A percentile compares a stretch with the other conserved stretches of the same genome.
phyloP scores from a whole-genome alignment of 2,797 vertebrate species.

The Betta splendens region DNA sequence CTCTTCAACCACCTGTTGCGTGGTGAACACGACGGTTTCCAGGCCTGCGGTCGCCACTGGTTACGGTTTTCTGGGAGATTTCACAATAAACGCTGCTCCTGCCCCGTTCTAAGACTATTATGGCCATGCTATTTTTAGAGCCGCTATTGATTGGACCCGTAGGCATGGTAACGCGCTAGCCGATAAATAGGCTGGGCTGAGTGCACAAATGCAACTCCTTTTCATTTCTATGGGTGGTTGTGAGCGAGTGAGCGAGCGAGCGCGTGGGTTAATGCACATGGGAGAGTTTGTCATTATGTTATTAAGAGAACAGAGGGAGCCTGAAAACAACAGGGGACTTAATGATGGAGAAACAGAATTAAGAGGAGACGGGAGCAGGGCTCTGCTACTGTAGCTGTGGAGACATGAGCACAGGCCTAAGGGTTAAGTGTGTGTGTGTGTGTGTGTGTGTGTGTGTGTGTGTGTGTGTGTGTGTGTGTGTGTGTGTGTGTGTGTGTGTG shows the following conservation, averaged over 20 bases:
- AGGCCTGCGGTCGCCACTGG: conserved; percentile 21
- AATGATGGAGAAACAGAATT: not conserved
- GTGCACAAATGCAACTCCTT: conserved; percentile 29
- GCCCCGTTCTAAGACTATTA: conserved; percentile 64
- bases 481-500: conserved; percentile 10
- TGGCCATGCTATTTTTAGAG: conserved; percentile 73
- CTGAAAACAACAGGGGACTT: not conserved
- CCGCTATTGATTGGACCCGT: conserved; percentile 73
- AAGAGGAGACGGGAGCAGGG: not conserved
- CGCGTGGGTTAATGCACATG: conserved; percentile 24
- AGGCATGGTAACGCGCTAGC: conserved; percentile 69
- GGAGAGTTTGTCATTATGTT: conserved; percentile 34
- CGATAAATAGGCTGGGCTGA: conserved; percentile 54
- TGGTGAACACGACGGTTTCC: conserved; percentile 55
- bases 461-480: not conserved
- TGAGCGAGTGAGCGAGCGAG: conserved; percentile 4
- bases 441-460: not conserved
- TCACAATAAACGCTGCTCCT: conserved; percentile 50
- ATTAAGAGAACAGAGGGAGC: conserved; percentile 4
- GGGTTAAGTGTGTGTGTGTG: no score
- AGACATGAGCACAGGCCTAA: no score
- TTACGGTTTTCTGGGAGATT: conserved; percentile 54
- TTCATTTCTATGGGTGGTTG: conserved; percentile 27
- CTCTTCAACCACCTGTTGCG: conserved; percentile 48
- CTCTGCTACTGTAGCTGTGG: not conserved